These are phyloP conservation scores for Zosterops pallidus DNA, from an alignment of 2,113 vertebrate genomes.

Conservation along the genomic window DNA sequence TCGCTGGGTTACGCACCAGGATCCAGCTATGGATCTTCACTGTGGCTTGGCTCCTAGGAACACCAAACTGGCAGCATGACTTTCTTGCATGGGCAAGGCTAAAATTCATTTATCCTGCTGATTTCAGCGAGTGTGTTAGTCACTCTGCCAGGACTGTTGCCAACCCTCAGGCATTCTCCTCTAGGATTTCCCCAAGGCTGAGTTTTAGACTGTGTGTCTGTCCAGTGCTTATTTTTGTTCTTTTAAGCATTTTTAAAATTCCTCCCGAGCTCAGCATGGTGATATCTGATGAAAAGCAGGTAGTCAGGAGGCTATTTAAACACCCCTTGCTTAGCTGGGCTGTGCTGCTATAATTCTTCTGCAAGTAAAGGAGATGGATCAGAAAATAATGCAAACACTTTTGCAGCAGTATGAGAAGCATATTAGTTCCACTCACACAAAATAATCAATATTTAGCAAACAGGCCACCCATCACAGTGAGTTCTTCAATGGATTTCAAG, in stretches of 20 bases:
- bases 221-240: background rate
- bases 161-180: background rate
- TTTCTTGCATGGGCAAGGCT: background rate
- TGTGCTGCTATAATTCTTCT: background rate
- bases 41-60: background rate
- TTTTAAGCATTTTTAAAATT: background rate
- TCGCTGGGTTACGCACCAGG: fast-evolving
- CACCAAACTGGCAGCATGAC: background rate
- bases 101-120: background rate
- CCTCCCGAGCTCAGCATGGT: background rate
- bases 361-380: background rate
- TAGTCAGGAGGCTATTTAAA: background rate
- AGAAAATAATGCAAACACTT: background rate
- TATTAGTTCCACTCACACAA: background rate
- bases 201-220: fast-evolving
- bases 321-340: background rate
- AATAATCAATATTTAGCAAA: background rate
- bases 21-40: background rate
- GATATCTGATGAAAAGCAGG: background rate
- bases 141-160: background rate
- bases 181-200: background rate
- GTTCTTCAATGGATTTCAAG: background rate
- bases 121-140: background rate
- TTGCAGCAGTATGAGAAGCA: background rate
- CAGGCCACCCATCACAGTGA: background rate